Evolutionary conservation across 2,113 vertebrate genomes (phyloP).

Genomic region (Elephas maximus): DNA sequence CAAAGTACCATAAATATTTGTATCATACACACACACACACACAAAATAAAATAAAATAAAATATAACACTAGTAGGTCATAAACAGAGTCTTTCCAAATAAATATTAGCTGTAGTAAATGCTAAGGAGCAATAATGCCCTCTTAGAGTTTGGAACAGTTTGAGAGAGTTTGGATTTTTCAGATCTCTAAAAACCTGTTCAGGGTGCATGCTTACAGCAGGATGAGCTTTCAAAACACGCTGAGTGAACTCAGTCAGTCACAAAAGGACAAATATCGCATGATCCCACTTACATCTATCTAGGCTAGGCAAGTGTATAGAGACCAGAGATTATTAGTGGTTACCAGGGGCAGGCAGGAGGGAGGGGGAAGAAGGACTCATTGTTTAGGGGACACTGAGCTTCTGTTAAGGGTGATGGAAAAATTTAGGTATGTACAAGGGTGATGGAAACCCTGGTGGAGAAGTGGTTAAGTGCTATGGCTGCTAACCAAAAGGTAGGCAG

Average conservation of each 20-base stretch:
- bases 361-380: not conserved
- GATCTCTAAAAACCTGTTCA: not conserved
- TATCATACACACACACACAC: not conserved
- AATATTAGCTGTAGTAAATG: not conserved
- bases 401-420: not conserved
- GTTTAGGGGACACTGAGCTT: not conserved
- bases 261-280: not conserved
- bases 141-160: constrained; percentile 14
- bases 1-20: not conserved
- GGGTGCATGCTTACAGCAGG: not conserved
- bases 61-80: not conserved
- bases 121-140: not conserved
- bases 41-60: too few relatives aligned
- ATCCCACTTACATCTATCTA: not conserved
- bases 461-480: too few relatives aligned
- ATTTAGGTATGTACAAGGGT: not conserved
- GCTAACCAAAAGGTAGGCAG: too few relatives aligned
- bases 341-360: not conserved
- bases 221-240: not conserved
- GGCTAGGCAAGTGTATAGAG: not conserved
- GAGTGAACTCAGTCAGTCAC: not conserved
- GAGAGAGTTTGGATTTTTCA: constrained; percentile 25
- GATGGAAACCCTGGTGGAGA: too few relatives aligned
- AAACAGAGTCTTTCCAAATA: not conserved
- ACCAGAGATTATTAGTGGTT: not conserved